Conservation (phyloP, 2,888 invertebrate genomes). For the Machimus atricapillus region DNA sequence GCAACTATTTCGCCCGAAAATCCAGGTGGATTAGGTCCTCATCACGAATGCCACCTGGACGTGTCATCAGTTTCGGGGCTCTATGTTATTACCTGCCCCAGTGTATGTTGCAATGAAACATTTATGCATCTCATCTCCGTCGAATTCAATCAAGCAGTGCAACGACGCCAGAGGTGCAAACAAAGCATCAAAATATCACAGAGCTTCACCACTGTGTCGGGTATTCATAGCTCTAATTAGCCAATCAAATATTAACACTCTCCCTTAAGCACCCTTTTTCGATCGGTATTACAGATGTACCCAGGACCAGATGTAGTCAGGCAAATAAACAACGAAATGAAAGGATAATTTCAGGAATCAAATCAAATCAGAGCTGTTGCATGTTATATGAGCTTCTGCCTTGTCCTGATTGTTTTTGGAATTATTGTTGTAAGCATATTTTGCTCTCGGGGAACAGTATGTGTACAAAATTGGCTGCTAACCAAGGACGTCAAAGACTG, state of each 20-base stretch:
- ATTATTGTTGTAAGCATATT: conserved; percentile 31
- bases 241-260: conserved; percentile 38
- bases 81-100: background rate
- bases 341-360: conserved; percentile 39
- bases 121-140: background rate
- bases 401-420: conserved; percentile 23
- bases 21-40: conserved; percentile 2
- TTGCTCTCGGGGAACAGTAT: background rate
- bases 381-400: conserved; percentile 22
- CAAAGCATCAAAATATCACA: background rate
- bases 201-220: conserved; percentile 6
- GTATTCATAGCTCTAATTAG: conserved; percentile 34
- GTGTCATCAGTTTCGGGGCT: background rate
- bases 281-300: background rate
- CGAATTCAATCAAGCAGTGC: conserved; percentile 7
- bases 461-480: background rate
- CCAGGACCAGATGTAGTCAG: conserved; percentile 13
- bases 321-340: conserved; percentile 37
- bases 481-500: conserved; percentile 29
- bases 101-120: background rate
- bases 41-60: background rate
- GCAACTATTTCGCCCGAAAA: background rate
- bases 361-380: conserved; percentile 39
- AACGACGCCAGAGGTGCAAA: background rate
- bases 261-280: conserved; percentile 15